Evolutionary conservation across 2,888 invertebrate genomes (phyloP).

Genomic region (Chymomyza amoena): DNA sequence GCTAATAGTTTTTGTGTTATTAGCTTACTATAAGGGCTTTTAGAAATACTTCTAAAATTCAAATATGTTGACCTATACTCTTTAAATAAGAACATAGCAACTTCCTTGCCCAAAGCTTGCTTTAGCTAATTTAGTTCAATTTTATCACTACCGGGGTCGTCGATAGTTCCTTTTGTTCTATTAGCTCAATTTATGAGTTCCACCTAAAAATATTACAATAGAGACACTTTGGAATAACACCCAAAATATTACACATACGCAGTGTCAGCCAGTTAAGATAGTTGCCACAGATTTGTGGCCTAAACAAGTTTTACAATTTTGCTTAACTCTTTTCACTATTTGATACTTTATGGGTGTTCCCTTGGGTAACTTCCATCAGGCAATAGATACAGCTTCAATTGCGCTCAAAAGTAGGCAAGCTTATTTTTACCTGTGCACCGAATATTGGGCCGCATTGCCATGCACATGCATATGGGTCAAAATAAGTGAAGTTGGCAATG

Average conservation of each 20-base stretch:
- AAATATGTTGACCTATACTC: too few species aligned
- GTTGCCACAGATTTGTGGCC: constrained; percentile 50
- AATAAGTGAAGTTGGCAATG: too few species aligned
- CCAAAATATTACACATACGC: background rate
- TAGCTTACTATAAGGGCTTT: too few species aligned
- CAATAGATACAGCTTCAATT: background rate
- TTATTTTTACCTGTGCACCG: constrained; percentile 21
- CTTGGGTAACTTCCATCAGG: constrained; percentile 25
- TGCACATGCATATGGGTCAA: background rate
- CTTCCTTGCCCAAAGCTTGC: too few species aligned
- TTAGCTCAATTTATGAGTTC: background rate
- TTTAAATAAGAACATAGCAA: too few species aligned
- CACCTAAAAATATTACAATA: background rate
- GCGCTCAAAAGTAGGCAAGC: constrained; percentile 22
- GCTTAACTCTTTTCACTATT: constrained; percentile 13
- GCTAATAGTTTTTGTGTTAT: too few species aligned
- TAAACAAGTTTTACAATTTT: constrained; percentile 25
- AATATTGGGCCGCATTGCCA: background rate
- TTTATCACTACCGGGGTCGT: background rate
- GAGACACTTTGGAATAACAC: background rate
- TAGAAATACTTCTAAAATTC: too few species aligned
- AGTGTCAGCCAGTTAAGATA: constrained; percentile 35
- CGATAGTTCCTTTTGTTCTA: background rate
- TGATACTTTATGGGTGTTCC: constrained; percentile 46
- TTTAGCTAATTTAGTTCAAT: background rate